phyloP scores from a whole-genome alignment of 2,113 vertebrate genomes.

The Perca flavescens region DNA sequence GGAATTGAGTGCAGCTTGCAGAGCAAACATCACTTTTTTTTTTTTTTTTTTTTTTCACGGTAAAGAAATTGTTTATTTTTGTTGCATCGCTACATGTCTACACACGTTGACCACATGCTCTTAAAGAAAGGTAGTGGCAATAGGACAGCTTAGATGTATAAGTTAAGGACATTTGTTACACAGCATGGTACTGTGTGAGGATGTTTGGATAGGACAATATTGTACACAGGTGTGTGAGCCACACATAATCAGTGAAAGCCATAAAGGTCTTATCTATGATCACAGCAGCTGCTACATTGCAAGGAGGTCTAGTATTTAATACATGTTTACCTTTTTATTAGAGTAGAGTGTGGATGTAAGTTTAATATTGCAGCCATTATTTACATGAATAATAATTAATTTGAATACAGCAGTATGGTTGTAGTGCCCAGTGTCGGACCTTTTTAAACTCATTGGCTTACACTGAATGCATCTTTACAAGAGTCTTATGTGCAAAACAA shows the following conservation, averaged over 20 bases:
- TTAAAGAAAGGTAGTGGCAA: not conserved
- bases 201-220: not conserved
- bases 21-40: too few species aligned
- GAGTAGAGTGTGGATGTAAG: not conserved
- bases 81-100: not conserved
- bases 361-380: not conserved
- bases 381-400: not conserved
- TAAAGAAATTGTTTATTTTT: not conserved
- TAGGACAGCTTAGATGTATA: not conserved
- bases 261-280: not conserved
- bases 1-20: not conserved
- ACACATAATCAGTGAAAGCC: conserved; percentile 7
- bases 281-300: not conserved
- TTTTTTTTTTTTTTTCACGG: not conserved
- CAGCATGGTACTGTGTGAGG: conserved; percentile 16
- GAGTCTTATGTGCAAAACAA: not conserved
- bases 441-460: not conserved
- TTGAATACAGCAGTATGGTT: too few species aligned
- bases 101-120: not conserved
- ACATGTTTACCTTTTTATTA: not conserved
- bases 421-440: not conserved
- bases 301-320: not conserved
- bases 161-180: conserved; percentile 11
- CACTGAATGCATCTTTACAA: not conserved
- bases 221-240: conserved; percentile 37